Evolutionary conservation across 1,140 invertebrate genomes (phyloP).

Genomic region (Phymastichus coffea): DNA sequence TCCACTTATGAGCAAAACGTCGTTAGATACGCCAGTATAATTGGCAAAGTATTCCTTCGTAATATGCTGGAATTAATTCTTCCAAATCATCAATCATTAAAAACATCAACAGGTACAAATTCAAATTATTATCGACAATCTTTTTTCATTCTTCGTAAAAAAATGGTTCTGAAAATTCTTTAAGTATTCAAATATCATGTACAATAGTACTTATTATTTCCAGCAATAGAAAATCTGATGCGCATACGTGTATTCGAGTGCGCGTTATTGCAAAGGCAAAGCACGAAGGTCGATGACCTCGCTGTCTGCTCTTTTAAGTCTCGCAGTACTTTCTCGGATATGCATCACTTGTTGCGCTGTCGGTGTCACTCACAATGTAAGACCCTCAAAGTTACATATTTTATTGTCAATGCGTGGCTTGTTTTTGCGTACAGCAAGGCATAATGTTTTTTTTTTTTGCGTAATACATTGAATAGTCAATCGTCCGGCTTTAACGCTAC

Average conservation of each 20-base stretch:
- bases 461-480: neutral
- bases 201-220: conserved; percentile 14
- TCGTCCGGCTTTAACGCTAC: neutral
- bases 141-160: too few species aligned
- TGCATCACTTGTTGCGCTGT: conserved; percentile 36
- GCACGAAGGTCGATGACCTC: conserved; percentile 21
- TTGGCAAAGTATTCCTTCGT: conserved; percentile 59
- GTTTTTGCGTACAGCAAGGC: neutral
- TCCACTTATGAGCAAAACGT: conserved; percentile 60
- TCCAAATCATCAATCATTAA: conserved; percentile 42
- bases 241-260: conserved; percentile 59
- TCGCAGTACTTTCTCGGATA: conserved; percentile 38
- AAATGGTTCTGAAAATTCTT: too few species aligned
- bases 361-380: conserved; percentile 30
- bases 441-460: conserved; percentile 5
- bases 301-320: conserved; percentile 19
- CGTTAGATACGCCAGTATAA: conserved; percentile 58
- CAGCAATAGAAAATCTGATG: conserved; percentile 58
- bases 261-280: conserved; percentile 51
- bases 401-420: neutral
- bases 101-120: conserved; percentile 49
- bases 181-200: neutral
- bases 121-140: too few species aligned
- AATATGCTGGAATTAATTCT: conserved; percentile 55
- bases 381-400: conserved; percentile 1